phyloP scores from a whole-genome alignment of 2,888 invertebrate species.

The Zonitis immaculata region DNA sequence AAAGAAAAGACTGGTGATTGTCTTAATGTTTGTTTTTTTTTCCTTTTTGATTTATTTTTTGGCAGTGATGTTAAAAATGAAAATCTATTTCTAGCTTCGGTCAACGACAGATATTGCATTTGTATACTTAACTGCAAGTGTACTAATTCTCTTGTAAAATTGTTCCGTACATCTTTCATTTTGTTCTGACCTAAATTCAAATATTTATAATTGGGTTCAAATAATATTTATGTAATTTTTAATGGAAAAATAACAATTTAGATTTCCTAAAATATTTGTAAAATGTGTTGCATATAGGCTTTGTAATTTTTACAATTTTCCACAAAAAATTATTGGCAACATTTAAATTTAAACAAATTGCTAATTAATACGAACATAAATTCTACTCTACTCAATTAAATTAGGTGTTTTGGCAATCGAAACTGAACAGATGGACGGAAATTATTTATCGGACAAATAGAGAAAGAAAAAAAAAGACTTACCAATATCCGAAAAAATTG shows the following conservation, averaged over 20 bases:
- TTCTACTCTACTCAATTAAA: background rate
- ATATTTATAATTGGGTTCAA: background rate
- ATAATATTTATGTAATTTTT: background rate
- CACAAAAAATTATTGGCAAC: background rate
- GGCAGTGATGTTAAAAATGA: slow-evolving; percentile 3
- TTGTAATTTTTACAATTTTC: background rate
- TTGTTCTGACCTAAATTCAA: background rate
- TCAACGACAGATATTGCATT: slow-evolving; percentile 12
- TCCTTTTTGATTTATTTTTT: no score
- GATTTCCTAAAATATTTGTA: background rate
- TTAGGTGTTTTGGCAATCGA: background rate
- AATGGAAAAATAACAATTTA: background rate
- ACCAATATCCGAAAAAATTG: slow-evolving; percentile 49
- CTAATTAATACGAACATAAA: background rate
- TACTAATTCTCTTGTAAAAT: background rate
- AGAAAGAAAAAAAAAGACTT: no score
- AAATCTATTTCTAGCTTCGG: slow-evolving; percentile 8
- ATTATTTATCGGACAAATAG: no score
- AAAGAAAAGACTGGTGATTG: background rate
- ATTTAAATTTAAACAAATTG: background rate
- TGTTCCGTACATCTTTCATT: background rate
- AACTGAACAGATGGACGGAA: no score
- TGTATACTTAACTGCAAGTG: background rate
- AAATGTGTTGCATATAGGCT: background rate
- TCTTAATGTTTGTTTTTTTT: no score